Evolutionary conservation across 2,888 invertebrate species (phyloP), one percentile per base, ranked within the genome.

Genomic region (Dicyrtoma fusca): DNA sequence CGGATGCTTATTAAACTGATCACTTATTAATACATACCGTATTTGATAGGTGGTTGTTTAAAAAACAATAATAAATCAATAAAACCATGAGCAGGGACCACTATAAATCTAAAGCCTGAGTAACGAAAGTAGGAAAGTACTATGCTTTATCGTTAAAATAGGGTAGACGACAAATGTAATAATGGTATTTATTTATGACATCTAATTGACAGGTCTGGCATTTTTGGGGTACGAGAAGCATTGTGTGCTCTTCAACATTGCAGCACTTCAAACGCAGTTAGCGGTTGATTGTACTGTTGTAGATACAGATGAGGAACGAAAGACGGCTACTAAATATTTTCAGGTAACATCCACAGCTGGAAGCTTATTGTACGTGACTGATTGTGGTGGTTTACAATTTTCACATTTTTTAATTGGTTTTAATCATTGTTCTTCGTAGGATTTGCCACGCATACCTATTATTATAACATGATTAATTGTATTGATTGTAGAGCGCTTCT

Each of bases 181-280:
- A 21, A 4, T 25, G 13, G n/a, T 17, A 10, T 66, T 64, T 25
- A 64, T 10, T 53, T 8, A 11, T 19, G 25, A 42, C 51, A 34
- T 34, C 3, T 34, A 5, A 34, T 34, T 34, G 34, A 34, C 84
- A 96, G 95, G 95, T 11, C 89, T 96, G 76, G 89, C 93, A 72
- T 93, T 95, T 0, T 86, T 97, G 80, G 88, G 91, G 2, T 98
- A 92, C 84, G 99, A 99, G 85, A 93, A 94, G 83, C 90, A 95
- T 72, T 97, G 97, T 82, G 89, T 98, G 66, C 87, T 98, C 68
- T 99, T 96, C 86, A 99, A 99, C 85, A 93, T 97, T 81, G 98
- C 92, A 45, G 95, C 97, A 0, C 85, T 96, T 81, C 95, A 97
- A 86, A 92, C 92, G 83, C 89, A 90, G 69, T 88, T 95, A 6